Evolutionary conservation across 1,140 invertebrate species (phyloP).

Genomic region (Chrysopa pallens): DNA sequence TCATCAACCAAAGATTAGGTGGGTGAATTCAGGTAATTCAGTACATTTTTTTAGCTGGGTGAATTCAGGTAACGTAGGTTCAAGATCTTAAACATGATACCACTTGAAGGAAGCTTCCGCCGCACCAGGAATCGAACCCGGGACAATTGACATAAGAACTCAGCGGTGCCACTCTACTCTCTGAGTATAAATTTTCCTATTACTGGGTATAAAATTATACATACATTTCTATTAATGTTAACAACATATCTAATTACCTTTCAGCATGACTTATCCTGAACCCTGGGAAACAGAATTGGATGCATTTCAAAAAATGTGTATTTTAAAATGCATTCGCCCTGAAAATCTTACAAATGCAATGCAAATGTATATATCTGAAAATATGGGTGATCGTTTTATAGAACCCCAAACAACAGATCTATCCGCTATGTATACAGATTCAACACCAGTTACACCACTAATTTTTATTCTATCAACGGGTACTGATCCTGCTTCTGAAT

Average conservation of each 20-base stretch:
- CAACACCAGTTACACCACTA: constrained; percentile 36
- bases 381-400: constrained; percentile 42
- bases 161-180: no score
- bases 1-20: no score
- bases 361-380: constrained; percentile 36
- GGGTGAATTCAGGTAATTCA: no score
- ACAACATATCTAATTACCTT: constrained; percentile 3
- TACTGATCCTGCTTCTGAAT: constrained; percentile 45
- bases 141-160: no score
- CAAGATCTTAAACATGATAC: no score
- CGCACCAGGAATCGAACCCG: no score
- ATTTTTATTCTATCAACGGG: constrained; percentile 54
- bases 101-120: no score
- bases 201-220: no score
- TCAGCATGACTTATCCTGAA: constrained; percentile 32
- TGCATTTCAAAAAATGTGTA: constrained; percentile 46
- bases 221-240: no score
- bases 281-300: constrained; percentile 32
- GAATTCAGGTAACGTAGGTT: no score
- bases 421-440: constrained; percentile 40
- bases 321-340: constrained; percentile 50
- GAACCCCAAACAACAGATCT: constrained; percentile 49
- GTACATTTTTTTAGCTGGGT: no score
- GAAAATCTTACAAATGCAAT: constrained; percentile 57
- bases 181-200: no score